Base-by-base conservation (phyloP, 1,140 invertebrate genomes). In the Pectinophora gossypiella region DNA sequence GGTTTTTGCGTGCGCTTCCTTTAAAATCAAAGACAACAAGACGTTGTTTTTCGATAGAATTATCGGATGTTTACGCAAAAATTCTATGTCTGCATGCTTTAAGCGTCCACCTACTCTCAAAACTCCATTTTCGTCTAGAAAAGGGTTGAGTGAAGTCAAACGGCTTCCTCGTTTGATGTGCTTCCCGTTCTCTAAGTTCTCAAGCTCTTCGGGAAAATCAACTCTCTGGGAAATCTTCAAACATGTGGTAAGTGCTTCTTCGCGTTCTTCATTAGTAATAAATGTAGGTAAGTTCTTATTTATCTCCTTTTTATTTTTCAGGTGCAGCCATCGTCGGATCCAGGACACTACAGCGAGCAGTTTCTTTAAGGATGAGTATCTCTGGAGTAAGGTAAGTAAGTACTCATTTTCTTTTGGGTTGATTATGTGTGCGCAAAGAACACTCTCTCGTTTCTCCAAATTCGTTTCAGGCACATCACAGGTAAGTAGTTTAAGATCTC, bases 21-120 rank as follows among this genome's bases (percentile, higher is more conserved):
- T 19, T n/a, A 57, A 22, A 13, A 57, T 21, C 15, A 52, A 22
- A 2, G 23, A 2, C 6, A 47, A 35, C 2, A 57, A 18, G 12
- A 1, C 6, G 42, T 48, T 27, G 9, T 57, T 57, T 5, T 38
- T 45, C 10, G 13, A 3, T 12, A 57, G 7, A 16, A 57, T 57
- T 10, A 57, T 48, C 6, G 55, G 55, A 36, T 51, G 43, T 19
- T 48, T 51, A 3, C 6, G 42, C 2, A 76, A 72, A 6, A 66
- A 61, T 27, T 69, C 19, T 19, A 38, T 10, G 36, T 38, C 13
- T 9, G 36, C 36, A 38, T 38, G 36, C 4, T 15, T 9, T 15
- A 38, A 15, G 7, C 36, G 7, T 38, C 36, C 36, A 7, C 9
- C 36, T 4, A 38, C 9, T 38, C 36, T 38, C 13, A 38, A 38